A percentile compares a stretch with the other conserved stretches of the same genome.
These are phyloP conservation scores for Eira barbara DNA, from an alignment of 2,113 vertebrate genomes.

Conservation along the genomic window DNA sequence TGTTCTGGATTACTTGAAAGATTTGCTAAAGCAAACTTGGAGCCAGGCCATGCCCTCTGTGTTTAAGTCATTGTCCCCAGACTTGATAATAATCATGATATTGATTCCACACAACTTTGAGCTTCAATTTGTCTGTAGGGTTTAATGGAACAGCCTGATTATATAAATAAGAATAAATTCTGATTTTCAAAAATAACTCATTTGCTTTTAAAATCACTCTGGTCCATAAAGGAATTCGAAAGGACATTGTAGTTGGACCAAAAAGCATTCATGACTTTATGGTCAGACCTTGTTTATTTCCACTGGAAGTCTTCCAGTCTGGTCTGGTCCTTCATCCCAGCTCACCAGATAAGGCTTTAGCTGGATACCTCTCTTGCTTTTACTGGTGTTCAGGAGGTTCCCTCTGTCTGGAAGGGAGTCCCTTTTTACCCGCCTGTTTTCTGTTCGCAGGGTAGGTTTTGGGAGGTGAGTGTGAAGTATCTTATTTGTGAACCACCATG, in stretches of 20 bases:
- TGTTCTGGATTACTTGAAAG: not conserved
- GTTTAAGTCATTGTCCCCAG: not conserved
- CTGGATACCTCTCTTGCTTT: not conserved
- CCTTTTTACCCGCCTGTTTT: not conserved
- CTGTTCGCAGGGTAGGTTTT: not conserved
- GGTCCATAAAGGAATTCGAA: not conserved
- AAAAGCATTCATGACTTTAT: not conserved
- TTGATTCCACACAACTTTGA: not conserved
- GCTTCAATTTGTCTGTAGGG: not conserved
- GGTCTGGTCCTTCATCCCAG: not conserved
- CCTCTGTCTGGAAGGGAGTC: not conserved
- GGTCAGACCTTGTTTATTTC: not conserved
- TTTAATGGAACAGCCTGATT: not conserved
- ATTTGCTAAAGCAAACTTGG: not conserved
- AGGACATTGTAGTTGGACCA: not conserved
- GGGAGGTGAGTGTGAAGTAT: not conserved
- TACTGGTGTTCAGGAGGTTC: not conserved
- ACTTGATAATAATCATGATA: not conserved
- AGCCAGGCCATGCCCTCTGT: not conserved
- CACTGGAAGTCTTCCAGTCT: not conserved
- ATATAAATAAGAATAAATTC: not conserved
- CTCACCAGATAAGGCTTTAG: not conserved
- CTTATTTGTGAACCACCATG: not conserved
- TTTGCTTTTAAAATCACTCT: constrained; percentile 23
- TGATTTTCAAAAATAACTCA: not conserved